A percentile compares a stretch with the other conserved stretches of the same genome.
phyloP scores from a whole-genome alignment of 2,113 vertebrate genomes.

The Oryzias woworae region DNA sequence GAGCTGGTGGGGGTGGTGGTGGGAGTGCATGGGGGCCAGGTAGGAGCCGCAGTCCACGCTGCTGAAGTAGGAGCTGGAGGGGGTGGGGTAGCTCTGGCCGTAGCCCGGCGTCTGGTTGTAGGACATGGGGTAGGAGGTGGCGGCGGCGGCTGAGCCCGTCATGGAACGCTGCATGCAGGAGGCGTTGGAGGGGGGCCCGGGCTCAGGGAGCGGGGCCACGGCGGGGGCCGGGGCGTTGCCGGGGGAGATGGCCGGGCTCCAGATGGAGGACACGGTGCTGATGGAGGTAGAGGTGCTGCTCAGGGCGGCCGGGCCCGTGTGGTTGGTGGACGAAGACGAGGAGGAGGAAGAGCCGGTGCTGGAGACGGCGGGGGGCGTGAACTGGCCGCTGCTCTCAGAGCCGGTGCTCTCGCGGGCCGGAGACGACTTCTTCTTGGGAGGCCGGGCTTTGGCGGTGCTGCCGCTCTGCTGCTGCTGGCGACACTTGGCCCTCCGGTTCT shows the following conservation, averaged over 20 bases:
- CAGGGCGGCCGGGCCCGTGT: slow-evolving; percentile 66
- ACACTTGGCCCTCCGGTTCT: slow-evolving; percentile 87
- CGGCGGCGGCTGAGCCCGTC: slow-evolving; percentile 64
- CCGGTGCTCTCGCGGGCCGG: slow-evolving; percentile 95
- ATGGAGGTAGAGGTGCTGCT: slow-evolving; percentile 84
- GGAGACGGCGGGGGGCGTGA: slow-evolving; percentile 92
- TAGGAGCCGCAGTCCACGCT: slow-evolving; percentile 97
- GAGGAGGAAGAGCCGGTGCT: slow-evolving; percentile 90
- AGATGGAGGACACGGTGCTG: slow-evolving; percentile 91
- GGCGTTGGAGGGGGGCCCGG: slow-evolving; percentile 82
- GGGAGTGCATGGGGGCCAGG: slow-evolving; percentile 95
- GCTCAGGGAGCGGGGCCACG: slow-evolving; percentile 82
- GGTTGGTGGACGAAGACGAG: slow-evolving; percentile 84
- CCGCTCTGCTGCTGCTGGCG: slow-evolving; percentile 95
- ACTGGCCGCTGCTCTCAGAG: slow-evolving; percentile 96
- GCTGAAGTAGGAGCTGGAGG: slow-evolving; percentile 92
- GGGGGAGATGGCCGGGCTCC: slow-evolving; percentile 96
- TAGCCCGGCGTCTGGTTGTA: slow-evolving; percentile 93
- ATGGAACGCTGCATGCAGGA: slow-evolving; percentile 97
- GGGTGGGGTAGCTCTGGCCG: slow-evolving; percentile 88
- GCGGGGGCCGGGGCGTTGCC: slow-evolving; percentile 80
- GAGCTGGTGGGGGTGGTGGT: slow-evolving; percentile 92
- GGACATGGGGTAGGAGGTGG: slow-evolving; percentile 91
- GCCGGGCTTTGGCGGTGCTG: slow-evolving; percentile 86
- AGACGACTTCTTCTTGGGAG: slow-evolving; percentile 94